Conservation (phyloP, 2,888 invertebrate species). For the Mechanitis mazaeus region DNA sequence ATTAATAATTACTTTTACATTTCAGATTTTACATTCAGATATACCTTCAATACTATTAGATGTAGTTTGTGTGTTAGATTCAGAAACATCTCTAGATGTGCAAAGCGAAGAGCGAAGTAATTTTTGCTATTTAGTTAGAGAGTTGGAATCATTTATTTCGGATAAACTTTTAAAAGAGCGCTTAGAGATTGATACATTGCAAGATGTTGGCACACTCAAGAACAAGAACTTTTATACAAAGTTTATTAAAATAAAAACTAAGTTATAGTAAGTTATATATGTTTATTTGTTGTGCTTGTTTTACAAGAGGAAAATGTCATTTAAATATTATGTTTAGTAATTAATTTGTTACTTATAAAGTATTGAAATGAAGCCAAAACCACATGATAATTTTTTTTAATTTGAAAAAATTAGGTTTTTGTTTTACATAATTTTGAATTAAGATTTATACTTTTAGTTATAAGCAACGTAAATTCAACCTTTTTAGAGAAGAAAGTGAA, state of each 20-base stretch:
- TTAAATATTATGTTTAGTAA: too few relatives aligned
- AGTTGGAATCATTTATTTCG: slow-evolving; percentile 88
- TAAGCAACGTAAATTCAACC: slow-evolving; percentile 99
- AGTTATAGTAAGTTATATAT: slow-evolving; percentile 90
- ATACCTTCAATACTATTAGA: slow-evolving; percentile 90
- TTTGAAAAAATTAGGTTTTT: too few relatives aligned
- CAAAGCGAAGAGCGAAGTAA: slow-evolving; percentile 84
- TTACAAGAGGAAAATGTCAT: not conserved
- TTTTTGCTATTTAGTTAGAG: slow-evolving; percentile 86
- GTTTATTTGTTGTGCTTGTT: slow-evolving; percentile 5
- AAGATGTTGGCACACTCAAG: slow-evolving; percentile 92
- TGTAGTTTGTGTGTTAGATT: slow-evolving; percentile 89
- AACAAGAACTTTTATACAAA: slow-evolving; percentile 94
- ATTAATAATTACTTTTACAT: slow-evolving; percentile 34
- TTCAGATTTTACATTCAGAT: slow-evolving; percentile 85
- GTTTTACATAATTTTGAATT: too few relatives aligned
- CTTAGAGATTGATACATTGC: slow-evolving; percentile 93
- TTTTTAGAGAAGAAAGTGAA: slow-evolving; percentile 99
- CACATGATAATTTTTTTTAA: too few relatives aligned
- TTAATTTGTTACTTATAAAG: too few relatives aligned
- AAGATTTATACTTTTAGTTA: slow-evolving; percentile 82
- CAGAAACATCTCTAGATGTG: slow-evolving; percentile 84
- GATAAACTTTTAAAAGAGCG: slow-evolving; percentile 94
- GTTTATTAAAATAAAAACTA: slow-evolving; percentile 98
- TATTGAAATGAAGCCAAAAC: too few relatives aligned